Conservation (phyloP, 2,888 invertebrate genomes). For the Ctenicera cuprea region DNA sequence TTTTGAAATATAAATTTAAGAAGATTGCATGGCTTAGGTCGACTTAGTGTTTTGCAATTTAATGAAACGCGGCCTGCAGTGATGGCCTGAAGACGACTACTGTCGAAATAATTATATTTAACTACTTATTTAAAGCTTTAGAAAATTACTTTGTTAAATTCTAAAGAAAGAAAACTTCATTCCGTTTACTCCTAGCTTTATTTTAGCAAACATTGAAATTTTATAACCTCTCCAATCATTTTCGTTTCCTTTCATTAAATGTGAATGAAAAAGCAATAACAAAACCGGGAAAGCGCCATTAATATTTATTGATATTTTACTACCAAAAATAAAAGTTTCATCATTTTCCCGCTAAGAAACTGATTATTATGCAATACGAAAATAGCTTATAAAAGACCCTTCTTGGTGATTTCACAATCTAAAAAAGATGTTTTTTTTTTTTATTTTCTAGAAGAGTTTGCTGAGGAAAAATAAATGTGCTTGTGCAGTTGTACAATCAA, state of each 20-base stretch:
- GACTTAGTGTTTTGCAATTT: constrained; percentile 46
- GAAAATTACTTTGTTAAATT: background rate
- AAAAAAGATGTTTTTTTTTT: constrained; percentile 24
- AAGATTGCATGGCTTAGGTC: constrained; percentile 46
- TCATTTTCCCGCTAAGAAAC: too few species aligned
- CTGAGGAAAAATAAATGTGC: constrained; percentile 46
- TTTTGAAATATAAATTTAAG: constrained; percentile 52
- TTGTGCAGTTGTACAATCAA: constrained; percentile 55
- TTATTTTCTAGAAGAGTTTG: constrained; percentile 17
- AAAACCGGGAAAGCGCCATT: background rate
- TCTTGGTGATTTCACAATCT: constrained; percentile 28
- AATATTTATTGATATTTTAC: background rate
- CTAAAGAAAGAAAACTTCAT: too few species aligned
- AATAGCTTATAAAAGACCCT: background rate
- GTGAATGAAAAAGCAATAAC: constrained; percentile 1
- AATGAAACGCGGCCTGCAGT: constrained; percentile 43
- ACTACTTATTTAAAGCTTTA: constrained; percentile 23
- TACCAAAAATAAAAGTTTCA: too few species aligned
- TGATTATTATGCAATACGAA: background rate
- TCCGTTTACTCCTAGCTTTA: background rate
- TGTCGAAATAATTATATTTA: constrained; percentile 37
- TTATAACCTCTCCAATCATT: background rate
- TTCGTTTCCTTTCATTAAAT: background rate
- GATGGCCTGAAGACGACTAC: constrained; percentile 32
- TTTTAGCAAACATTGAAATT: background rate